These are phyloP conservation scores for Agapornis roseicollis DNA, from an alignment of 2,113 vertebrate genomes.

Conservation along the genomic window DNA sequence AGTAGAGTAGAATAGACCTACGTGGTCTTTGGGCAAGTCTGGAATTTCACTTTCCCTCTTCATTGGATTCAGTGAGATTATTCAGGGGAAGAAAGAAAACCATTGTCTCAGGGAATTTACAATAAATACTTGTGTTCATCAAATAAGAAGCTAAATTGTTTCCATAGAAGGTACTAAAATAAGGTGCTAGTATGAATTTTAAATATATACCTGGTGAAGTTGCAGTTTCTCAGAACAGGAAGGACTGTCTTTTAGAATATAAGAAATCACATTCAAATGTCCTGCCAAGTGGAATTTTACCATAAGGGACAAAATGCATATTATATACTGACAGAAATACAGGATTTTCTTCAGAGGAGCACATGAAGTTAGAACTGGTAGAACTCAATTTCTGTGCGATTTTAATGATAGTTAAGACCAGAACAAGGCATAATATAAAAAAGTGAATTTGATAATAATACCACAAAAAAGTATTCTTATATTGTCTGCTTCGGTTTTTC, in stretches of 20 bases:
- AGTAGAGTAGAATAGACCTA: background rate
- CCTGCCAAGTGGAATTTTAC: background rate
- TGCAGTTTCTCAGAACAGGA: background rate
- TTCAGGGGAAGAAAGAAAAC: background rate
- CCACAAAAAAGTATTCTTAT: background rate
- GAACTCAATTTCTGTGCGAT: background rate
- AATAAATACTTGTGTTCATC: background rate
- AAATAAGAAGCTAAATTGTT: background rate
- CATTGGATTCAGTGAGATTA: background rate
- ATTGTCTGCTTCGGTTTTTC: background rate
- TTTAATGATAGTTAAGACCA: background rate
- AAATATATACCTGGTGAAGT: background rate
- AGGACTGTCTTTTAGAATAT: background rate
- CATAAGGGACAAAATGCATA: rapidly evolving
- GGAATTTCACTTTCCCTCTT: background rate
- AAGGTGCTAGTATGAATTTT: background rate
- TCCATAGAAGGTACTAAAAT: background rate
- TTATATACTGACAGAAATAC: background rate
- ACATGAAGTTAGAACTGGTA: background rate
- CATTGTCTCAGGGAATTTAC: background rate
- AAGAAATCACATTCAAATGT: background rate
- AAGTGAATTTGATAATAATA: background rate
- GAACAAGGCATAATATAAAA: background rate
- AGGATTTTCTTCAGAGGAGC: background rate
- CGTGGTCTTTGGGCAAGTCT: background rate